phyloP scores from a whole-genome alignment of 1,140 invertebrate genomes.

The Drosophila willistoni region DNA sequence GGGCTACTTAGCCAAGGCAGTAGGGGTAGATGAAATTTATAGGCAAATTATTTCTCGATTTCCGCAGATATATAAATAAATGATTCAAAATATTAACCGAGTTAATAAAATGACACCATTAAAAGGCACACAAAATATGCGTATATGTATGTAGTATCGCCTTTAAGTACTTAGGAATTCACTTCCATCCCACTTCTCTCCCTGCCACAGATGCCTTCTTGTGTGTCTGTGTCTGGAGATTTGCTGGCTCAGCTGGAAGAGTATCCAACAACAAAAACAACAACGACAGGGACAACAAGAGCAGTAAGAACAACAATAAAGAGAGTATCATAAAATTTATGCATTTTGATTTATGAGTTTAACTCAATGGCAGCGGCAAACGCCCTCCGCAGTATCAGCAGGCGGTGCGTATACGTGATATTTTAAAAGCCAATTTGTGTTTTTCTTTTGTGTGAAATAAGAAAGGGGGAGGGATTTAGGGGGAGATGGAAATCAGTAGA shows the following conservation, averaged over 20 bases:
- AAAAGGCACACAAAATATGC: constrained; percentile 51
- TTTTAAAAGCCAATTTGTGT: constrained; percentile 33
- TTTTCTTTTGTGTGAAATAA: constrained; percentile 16
- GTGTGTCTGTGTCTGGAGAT: constrained; percentile 8
- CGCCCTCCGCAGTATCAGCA: constrained; percentile 46
- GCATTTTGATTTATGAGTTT: constrained; percentile 60
- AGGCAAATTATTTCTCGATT: constrained; percentile 35
- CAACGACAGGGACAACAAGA: constrained; percentile 10
- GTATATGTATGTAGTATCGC: constrained; percentile 10
- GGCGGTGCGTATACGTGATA: constrained; percentile 54
- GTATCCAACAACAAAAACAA: background rate
- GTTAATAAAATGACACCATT: constrained; percentile 62
- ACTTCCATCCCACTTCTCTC: background rate
- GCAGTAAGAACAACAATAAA: constrained; percentile 39
- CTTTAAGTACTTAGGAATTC: constrained; percentile 7
- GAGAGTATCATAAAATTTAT: constrained; percentile 56
- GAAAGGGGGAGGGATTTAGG: background rate
- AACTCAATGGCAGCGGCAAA: constrained; percentile 16
- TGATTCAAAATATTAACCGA: constrained; percentile 46
- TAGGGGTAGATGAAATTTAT: constrained; percentile 30
- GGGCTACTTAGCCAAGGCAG: background rate
- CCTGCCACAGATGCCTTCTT: constrained; percentile 3
- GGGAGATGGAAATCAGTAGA: background rate
- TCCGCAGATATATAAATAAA: constrained; percentile 15
- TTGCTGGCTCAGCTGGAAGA: constrained; percentile 28